Percentiles rank a stretch among this genome's conserved stretches.
Evolutionary conservation across 2,113 vertebrate species (phyloP).

Genomic region (Halichoeres trimaculatus): DNA sequence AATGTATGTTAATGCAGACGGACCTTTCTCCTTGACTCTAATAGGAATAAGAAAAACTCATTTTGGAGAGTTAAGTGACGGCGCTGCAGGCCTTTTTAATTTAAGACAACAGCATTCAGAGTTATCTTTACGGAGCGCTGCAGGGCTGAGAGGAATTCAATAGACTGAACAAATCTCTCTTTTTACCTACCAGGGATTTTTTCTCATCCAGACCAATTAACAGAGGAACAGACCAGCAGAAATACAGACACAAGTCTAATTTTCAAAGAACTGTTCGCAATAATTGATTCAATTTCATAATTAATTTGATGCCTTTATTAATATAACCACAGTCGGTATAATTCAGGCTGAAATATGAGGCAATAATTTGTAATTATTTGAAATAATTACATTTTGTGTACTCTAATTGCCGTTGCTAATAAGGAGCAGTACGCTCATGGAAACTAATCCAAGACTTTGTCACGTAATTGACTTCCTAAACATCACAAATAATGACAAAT

Average conservation of each 20-base stretch:
- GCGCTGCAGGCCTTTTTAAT: slow-evolving; percentile 82
- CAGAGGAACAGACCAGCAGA: slow-evolving; percentile 31
- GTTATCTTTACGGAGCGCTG: slow-evolving; percentile 74
- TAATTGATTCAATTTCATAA: not conserved
- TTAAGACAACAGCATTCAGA: slow-evolving; percentile 76
- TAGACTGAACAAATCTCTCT: slow-evolving; percentile 80
- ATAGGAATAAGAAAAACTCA: slow-evolving; percentile 71
- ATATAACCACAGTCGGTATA: slow-evolving; percentile 9
- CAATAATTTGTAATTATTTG: slow-evolving; percentile 54
- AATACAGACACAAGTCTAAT: slow-evolving; percentile 34
- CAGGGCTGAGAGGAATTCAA: slow-evolving; percentile 78
- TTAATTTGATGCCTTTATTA: not conserved
- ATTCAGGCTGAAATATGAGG: slow-evolving; percentile 32
- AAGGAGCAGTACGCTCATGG: slow-evolving; percentile 9
- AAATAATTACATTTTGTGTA: slow-evolving; percentile 61
- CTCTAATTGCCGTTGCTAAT: slow-evolving; percentile 57
- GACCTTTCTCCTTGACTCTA: slow-evolving; percentile 75
- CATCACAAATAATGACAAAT: slow-evolving; percentile 57
- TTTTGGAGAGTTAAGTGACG: slow-evolving; percentile 73
- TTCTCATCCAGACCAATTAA: slow-evolving; percentile 76
- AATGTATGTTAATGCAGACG: slow-evolving; percentile 66
- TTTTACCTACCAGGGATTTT: slow-evolving; percentile 77
- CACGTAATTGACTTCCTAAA: slow-evolving; percentile 60
- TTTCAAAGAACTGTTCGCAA: slow-evolving; percentile 1
- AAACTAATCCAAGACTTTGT: slow-evolving; percentile 46